phyloP scores from a whole-genome alignment of 2,797 vertebrate species.

The Anguilla marmorata region DNA sequence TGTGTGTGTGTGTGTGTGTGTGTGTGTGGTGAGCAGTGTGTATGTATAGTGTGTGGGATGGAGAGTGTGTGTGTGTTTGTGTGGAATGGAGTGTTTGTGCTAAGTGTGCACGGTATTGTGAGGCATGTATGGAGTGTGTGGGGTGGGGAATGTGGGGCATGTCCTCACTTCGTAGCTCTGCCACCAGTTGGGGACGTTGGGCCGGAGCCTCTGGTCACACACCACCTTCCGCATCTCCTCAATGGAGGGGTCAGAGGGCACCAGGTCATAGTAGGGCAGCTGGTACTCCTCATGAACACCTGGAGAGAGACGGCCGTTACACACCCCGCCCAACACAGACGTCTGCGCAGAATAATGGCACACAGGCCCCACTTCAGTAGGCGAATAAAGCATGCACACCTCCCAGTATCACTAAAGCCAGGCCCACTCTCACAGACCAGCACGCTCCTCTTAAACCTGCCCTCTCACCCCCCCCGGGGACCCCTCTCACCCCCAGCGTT shows the following conservation, averaged over 20 bases:
- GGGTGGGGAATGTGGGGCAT: background rate
- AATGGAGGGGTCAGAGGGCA: slow-evolving; percentile 92
- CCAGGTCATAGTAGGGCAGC: slow-evolving; percentile 91
- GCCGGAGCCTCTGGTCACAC: slow-evolving; percentile 89
- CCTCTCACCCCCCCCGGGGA: background rate
- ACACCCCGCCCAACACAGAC: background rate
- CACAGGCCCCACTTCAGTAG: no score
- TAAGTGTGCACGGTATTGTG: background rate
- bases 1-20: background rate
- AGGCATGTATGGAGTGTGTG: background rate
- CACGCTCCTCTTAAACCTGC: background rate
- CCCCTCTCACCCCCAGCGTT: slow-evolving; percentile 84
- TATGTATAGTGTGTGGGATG: background rate
- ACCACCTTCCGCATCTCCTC: slow-evolving; percentile 96
- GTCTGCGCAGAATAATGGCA: background rate
- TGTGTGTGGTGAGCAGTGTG: background rate
- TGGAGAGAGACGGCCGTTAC: slow-evolving; percentile 47
- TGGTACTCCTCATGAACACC: slow-evolving; percentile 95
- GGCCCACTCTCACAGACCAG: no score
- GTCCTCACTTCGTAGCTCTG: slow-evolving; percentile 88
- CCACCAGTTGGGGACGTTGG: slow-evolving; percentile 96
- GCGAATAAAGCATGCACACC: background rate
- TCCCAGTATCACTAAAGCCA: no score
- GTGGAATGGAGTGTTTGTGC: background rate
- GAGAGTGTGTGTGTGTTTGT: background rate